phyloP scores from a whole-genome alignment of 2,797 vertebrate genomes.

The Phalanger gymnotis region DNA sequence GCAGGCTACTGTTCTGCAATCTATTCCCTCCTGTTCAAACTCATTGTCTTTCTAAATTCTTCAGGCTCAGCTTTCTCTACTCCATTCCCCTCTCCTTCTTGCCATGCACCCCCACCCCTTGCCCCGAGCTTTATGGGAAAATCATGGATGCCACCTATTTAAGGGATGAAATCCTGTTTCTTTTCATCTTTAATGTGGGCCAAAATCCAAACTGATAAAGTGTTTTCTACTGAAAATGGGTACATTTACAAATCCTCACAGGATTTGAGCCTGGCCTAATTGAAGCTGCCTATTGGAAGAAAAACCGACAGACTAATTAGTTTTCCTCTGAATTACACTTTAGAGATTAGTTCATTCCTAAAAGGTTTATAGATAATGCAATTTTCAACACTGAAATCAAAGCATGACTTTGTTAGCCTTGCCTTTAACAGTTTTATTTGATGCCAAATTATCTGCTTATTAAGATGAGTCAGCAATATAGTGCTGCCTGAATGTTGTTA shows the following conservation, averaged over 20 bases:
- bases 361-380: conserved; percentile 16
- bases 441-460: conserved; percentile 22
- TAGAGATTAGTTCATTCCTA: conserved; percentile 24
- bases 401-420: conserved; percentile 28
- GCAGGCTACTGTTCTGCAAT: background rate
- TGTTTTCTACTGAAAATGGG: background rate
- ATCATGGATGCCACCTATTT: background rate
- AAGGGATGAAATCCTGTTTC: background rate
- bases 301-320: background rate
- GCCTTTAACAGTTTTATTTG: conserved; percentile 21
- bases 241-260: background rate
- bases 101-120: rapidly evolving
- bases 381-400: conserved; percentile 26
- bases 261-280: background rate
- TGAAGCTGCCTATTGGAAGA: background rate
- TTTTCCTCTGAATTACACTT: background rate
- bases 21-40: background rate
- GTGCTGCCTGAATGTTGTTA: conserved; percentile 31
- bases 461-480: conserved; percentile 24
- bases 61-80: background rate
- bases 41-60: background rate
- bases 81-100: background rate
- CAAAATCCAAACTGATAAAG: background rate
- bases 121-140: background rate
- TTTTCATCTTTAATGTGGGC: background rate